A percentile compares a stretch with the other conserved stretches of the same genome.
Evolutionary conservation across 2,888 invertebrate species (phyloP).

Genomic region (Nomada fabriciana): DNA sequence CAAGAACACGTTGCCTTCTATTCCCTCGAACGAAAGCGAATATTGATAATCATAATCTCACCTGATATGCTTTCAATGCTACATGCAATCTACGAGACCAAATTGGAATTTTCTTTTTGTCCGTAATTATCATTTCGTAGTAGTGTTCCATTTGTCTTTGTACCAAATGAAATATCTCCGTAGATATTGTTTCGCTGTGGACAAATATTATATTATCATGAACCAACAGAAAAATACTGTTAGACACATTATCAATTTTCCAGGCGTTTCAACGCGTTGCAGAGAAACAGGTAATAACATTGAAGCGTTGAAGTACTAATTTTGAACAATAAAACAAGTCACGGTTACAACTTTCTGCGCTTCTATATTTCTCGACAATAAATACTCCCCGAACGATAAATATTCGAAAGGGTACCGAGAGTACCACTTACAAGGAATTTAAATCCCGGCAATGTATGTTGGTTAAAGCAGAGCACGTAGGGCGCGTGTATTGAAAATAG

Average conservation of each 20-base stretch:
- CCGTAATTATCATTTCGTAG: constrained; percentile 92
- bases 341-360: background rate
- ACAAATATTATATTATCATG: constrained; percentile 31
- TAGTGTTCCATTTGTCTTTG: constrained; percentile 96
- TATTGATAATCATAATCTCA: constrained; percentile 58
- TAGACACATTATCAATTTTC: background rate
- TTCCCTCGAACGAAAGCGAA: background rate
- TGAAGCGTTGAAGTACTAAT: background rate
- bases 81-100: constrained; percentile 96
- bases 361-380: background rate
- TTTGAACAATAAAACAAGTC: background rate
- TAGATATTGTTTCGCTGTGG: constrained; percentile 96
- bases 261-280: too few species aligned
- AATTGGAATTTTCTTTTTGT: constrained; percentile 92
- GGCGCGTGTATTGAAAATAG: constrained; percentile 28
- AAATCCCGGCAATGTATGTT: constrained; percentile 29
- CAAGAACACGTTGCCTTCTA: constrained; percentile 11
- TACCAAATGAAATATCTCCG: constrained; percentile 96
- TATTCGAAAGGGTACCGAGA: background rate
- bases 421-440: constrained; percentile 37
- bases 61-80: constrained; percentile 90
- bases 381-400: constrained; percentile 5
- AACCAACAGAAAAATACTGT: background rate
- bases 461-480: constrained; percentile 39
- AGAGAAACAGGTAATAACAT: background rate